Evolutionary conservation across 2,888 invertebrate genomes (phyloP), one percentile per base, ranked within the genome.

Genomic region (Seladonia tumulorum): DNA sequence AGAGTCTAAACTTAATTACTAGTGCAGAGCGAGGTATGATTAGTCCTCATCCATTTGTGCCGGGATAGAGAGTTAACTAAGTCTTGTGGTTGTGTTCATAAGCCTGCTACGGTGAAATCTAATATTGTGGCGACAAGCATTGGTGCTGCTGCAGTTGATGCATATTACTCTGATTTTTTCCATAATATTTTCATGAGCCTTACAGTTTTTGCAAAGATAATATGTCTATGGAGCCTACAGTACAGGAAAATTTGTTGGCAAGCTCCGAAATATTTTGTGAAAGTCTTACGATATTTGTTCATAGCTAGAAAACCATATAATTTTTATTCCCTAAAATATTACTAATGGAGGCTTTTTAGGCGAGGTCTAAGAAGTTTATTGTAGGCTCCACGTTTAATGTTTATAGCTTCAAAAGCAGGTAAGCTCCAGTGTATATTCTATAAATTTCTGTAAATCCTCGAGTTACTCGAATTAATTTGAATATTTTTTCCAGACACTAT

Each of bases 1-100:
- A 70, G 42, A 70, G 42, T 70, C 70, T 42, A 70, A 70, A 70
- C 70, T n/a, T 39, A 70, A 70, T 70, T 45, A 12, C 42, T 42
- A 70, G 68, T 35, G 39, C 35, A n/a, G 42, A 70, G 42, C 14
- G 42, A 39, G 42, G n/a, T 12, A n/a, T 66, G 35, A 39, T 66
- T 18, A 70, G n/a, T n/a, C n/a, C 5, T 42, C 42, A 12, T 45
- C 70, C 35, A 70, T 42, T 39, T 70, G 70, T 39, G 70, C 70
- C 10, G n/a, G 42, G n/a, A 39, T 70, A 42, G 39, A 68, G 39
- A 68, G 22, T 68, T 68, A 39, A 68, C 22, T 39, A 39, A 39
- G 18, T 25, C 71, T 45, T 71, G 71, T 25, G 45, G 25, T 45
- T 12, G 16, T 47, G 16, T 16, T 25, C 18, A 0, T 71, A 71